Evolutionary conservation across 2,888 invertebrate species (phyloP), one percentile per base, ranked within the genome.

Genomic region (Drosophila diplacantha): DNA sequence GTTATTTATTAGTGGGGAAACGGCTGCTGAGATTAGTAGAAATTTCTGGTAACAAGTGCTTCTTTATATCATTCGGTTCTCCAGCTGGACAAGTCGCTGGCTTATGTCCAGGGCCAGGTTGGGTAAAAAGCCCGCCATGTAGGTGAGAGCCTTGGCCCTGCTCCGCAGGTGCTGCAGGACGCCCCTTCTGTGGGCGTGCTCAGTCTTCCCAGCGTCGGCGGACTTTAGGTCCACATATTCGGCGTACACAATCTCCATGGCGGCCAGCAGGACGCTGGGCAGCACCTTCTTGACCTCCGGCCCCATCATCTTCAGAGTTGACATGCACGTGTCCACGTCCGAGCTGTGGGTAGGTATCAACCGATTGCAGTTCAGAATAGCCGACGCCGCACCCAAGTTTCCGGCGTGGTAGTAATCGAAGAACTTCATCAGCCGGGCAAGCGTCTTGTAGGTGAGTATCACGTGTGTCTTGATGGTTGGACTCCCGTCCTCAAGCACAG

Each of bases 101-200:
- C 96, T 97, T 8, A 96, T 96, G 86, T 98, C 97, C 11, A 96
- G 95, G 3, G 97, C 97, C 93, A 98, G 91, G 89, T 97, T 98
- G 0, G 97, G 96, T 83, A 98, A 92, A 87, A 96, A 95, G 34
- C 97, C 98, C 4, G 97, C 96, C 89, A 96, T 97, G 82, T 95
- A 96, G 69, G 97, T 96, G 57, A 98, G 89, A 0, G 95, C 93
- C 85, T 94, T 93, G 0, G 97, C 97, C 86, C 96, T 95, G 80
- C 94, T 93, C 41, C 96, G 90, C 16, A 96, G 88, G 90, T 93
- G 92, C 55, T 91, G 90, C 66, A 95, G 93, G 3, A 24, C 2
- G 16, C 52, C 58, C n/a, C 75, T 71, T 34, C 47, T 56, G 37
- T 14, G 31, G 2, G 26, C 12, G 29, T 14, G 29, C 0, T 50